A percentile compares a stretch with the other conserved stretches of the same genome.
phyloP scores from a whole-genome alignment of 2,888 invertebrate species.

The Lasioglossum villosulum region DNA sequence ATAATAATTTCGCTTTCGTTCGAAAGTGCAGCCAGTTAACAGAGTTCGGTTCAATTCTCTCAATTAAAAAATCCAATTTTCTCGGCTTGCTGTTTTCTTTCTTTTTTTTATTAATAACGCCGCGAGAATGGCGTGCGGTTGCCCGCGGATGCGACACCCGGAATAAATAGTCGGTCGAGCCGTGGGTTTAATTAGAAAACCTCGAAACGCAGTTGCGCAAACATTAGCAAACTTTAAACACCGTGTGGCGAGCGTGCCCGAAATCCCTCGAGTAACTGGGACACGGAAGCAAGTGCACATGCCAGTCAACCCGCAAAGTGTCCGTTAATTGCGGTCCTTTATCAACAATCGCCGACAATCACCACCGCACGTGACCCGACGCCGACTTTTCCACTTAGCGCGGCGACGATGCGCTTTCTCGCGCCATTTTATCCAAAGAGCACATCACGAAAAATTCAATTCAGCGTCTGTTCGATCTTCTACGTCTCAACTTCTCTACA shows the following conservation, averaged over 20 bases:
- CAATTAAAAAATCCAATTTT: conserved; percentile 4
- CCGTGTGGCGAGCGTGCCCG: not conserved
- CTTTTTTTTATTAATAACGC: not conserved
- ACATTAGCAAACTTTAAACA: conserved; percentile 27
- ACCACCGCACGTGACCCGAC: not conserved
- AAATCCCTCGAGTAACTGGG: conserved; percentile 11
- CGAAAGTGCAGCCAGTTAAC: not conserved
- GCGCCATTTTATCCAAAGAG: not conserved
- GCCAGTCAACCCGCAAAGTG: conserved; percentile 42
- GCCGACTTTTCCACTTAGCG: conserved; percentile 18
- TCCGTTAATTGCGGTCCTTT: conserved; percentile 51
- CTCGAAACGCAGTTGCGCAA: conserved; percentile 5
- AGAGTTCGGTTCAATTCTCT: not conserved
- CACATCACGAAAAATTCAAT: not conserved
- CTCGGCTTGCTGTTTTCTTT: not conserved
- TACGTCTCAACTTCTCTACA: too few relatives aligned
- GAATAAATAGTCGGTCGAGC: not conserved
- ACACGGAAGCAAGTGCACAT: conserved; percentile 1
- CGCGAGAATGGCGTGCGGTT: not conserved
- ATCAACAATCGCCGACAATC: conserved; percentile 43
- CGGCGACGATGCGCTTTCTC: not conserved
- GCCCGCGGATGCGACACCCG: not conserved
- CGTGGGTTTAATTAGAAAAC: conserved; percentile 17
- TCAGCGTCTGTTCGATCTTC: not conserved
- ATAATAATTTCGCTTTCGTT: not conserved